Evolutionary conservation across 2,797 vertebrate genomes (phyloP).

Genomic region (Lagodon rhomboides): DNA sequence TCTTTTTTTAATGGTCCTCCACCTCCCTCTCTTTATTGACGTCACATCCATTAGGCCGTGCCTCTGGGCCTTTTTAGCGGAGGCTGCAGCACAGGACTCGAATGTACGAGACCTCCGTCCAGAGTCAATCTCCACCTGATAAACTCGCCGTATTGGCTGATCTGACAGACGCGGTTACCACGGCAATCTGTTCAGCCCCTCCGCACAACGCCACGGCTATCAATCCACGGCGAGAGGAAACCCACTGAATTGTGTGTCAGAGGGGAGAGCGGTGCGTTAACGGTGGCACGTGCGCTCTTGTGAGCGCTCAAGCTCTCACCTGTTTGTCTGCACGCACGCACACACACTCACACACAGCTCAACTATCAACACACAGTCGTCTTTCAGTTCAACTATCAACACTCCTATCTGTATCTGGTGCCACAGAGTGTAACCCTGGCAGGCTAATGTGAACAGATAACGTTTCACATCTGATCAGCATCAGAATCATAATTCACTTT

Average conservation of each 20-base stretch:
- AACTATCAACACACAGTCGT: background rate
- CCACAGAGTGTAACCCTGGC: conserved; percentile 49
- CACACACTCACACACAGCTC: background rate
- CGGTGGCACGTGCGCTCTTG: conserved; percentile 1
- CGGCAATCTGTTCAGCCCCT: conserved; percentile 67
- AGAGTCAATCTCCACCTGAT: conserved; percentile 78
- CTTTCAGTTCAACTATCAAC: conserved; percentile 54
- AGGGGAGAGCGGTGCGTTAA: conserved; percentile 34
- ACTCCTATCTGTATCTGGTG: conserved; percentile 61
- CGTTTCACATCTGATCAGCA: conserved; percentile 68
- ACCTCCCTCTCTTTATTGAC: conserved; percentile 70
- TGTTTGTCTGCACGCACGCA: conserved; percentile 12
- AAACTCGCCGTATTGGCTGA: conserved; percentile 65
- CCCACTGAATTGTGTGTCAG: conserved; percentile 42
- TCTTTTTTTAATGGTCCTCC: conserved; percentile 73
- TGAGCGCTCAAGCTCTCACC: conserved; percentile 18
- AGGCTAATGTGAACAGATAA: conserved; percentile 70
- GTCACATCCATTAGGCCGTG: conserved; percentile 79
- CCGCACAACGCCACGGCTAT: conserved; percentile 39
- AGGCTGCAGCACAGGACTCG: conserved; percentile 58
- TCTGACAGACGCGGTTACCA: conserved; percentile 69
- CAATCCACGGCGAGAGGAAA: conserved; percentile 55
- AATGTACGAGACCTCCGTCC: conserved; percentile 54
- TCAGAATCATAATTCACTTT: conserved; percentile 64
- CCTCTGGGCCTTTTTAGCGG: conserved; percentile 78